Evolutionary conservation across 2,113 vertebrate genomes (phyloP), one percentile per base, ranked within the genome.

Genomic region (Spea multiplicata): DNA sequence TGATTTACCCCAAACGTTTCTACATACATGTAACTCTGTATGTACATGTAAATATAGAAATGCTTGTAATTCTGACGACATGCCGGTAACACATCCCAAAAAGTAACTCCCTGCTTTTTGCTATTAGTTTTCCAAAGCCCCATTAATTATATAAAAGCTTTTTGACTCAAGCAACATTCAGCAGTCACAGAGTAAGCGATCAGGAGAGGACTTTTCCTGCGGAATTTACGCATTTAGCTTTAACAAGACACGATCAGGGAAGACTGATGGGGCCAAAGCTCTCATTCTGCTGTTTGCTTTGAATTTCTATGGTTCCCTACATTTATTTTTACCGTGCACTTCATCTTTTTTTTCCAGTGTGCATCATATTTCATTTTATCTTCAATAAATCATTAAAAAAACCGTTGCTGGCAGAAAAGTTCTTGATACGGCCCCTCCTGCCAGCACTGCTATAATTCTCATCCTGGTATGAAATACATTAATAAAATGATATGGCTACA

Each of bases 301-400:
- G 46, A 30, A 48, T 71, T 70, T 70, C 55, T 68, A 13, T 64
- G 7, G 47, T 30, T 6, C 50, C 57, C 5, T 30, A 17, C 44
- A n/a, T 61, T 66, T 17, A 6, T 13, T 69, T 68, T 12, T 12
- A 64, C 17, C 49, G 3, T 9, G 53, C 49, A 52, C 16, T 71
- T 78, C 47, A 62, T 64, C 14, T 62, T 52, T 76, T 68, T 76
- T 68, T 77, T 77, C 76, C 76, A 71, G 47, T 17, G 62, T 30
- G 48, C 68, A 62, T 78, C 46, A 50, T 65, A 64, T 71, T 55
- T 71, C 17, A 65, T 44, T 6, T 61, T 71, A 71, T 71, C 55
- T 71, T 71, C 76, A 78, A 71, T 78, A 78, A 78, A 71, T 78
- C 67, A 53, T 78, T 78, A 6, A 4, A 61, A 69, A 68, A 61